phyloP scores from a whole-genome alignment of 2,797 vertebrate species.

The Tamandua tetradactyla region DNA sequence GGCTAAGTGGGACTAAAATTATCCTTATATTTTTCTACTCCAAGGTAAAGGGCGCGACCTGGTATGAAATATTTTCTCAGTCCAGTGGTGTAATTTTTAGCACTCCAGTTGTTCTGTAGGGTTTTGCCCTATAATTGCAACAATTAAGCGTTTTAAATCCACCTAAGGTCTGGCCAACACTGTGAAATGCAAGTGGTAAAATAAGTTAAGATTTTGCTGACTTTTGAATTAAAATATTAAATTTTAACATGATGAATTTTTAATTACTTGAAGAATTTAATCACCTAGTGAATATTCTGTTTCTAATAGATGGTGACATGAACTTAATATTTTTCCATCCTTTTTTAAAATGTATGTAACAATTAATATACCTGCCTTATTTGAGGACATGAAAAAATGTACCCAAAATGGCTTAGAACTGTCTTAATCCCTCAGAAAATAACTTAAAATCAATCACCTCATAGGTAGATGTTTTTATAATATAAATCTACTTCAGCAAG shows the following conservation, averaged over 20 bases:
- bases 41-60: slow-evolving; percentile 44
- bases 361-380: slow-evolving; percentile 62
- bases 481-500: slow-evolving; percentile 41
- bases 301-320: slow-evolving; percentile 25
- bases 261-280: slow-evolving; percentile 66
- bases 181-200: slow-evolving; percentile 71
- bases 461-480: slow-evolving; percentile 67
- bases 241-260: slow-evolving; percentile 43
- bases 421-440: slow-evolving; percentile 47
- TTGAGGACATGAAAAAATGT: slow-evolving; percentile 45
- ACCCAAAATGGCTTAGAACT: slow-evolving; percentile 57
- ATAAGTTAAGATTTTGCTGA: slow-evolving; percentile 64
- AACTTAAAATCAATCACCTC: slow-evolving; percentile 49
- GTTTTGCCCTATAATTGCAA: slow-evolving; percentile 46
- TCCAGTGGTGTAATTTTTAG: slow-evolving; percentile 59
- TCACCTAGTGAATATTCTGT: background rate
- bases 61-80: slow-evolving; percentile 52
- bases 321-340: slow-evolving; percentile 66
- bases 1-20: slow-evolving; percentile 57
- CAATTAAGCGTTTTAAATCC: slow-evolving; percentile 61
- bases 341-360: slow-evolving; percentile 65
- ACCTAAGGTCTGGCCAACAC: slow-evolving; percentile 76
- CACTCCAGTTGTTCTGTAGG: slow-evolving; percentile 59
- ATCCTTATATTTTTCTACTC: slow-evolving; percentile 66
- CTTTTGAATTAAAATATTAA: slow-evolving; percentile 72